Base-by-base conservation (phyloP, 1,140 invertebrate genomes). In the Drosophila biarmipes region DNA sequence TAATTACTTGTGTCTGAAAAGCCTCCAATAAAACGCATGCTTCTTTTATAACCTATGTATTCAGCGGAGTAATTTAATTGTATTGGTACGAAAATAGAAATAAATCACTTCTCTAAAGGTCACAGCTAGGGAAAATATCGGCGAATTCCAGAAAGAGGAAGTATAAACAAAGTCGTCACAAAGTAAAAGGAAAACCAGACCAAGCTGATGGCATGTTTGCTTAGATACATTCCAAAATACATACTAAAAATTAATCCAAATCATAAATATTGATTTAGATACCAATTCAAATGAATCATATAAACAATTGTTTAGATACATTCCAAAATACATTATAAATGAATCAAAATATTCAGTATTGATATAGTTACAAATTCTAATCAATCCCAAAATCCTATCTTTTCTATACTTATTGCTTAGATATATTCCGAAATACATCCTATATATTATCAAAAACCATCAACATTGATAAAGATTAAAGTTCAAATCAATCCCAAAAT, bases 161-260 rank as follows among this genome's bases (percentile, higher is more conserved):
- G 59, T 71, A 49, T 57, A 59, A 35, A 42, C 66, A 72, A 72
- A 24, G 49, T 40, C 66, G 38, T 59, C 48, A 71, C 49, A 49
- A 45, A 46, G 53, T 52, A 72, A 71, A 58, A 15, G 45, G 34
- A 49, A 59, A 42, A 21, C 35, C 59, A 67, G 63, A 51, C 34
- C 19, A 43, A 63, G 24, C 43, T 67, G 58, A 67, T 63, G 63
- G 63, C 58, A 67, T 67, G n/a, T 46, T 63, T 31, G 43, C 14
- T 57, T n/a, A 31, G 17, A 21, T 31, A 56, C 40, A 31, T 31
- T 43, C 29, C 24, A 45, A 6, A 14, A 12, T 14, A 14, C n/a
- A 17, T 34, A 1, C 27, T 7, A 29, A 6, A 29, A 29, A 29
- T 29, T 29, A 29, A 2, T 5, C 37, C 2, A 6, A 8, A 42